phyloP scores from a whole-genome alignment of 2,113 vertebrate species.

The Progne subis region DNA sequence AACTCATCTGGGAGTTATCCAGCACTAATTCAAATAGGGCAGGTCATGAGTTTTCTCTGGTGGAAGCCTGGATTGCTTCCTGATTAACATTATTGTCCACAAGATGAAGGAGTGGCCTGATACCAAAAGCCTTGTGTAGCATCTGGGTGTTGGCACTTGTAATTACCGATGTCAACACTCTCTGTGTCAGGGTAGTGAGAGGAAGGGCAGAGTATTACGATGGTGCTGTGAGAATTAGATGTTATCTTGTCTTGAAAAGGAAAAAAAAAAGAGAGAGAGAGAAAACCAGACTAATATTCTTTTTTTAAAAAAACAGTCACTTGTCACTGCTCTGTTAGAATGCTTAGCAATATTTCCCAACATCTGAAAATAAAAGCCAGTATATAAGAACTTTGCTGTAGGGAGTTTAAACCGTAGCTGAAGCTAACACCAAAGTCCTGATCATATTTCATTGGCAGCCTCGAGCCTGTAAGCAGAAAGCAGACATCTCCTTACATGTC shows the following conservation, averaged over 20 bases:
- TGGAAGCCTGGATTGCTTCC: neutral
- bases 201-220: neutral
- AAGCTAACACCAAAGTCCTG: neutral
- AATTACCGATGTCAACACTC: neutral
- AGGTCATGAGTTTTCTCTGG: neutral
- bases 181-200: neutral
- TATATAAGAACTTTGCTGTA: neutral
- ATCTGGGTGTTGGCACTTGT: neutral
- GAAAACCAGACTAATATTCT: neutral
- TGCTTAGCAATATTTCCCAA: neutral
- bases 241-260: neutral
- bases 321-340: neutral
- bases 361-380: neutral
- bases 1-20: neutral
- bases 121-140: neutral
- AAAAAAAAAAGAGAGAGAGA: neutral
- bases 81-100: neutral
- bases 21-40: slow-evolving; percentile 4
- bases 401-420: slow-evolving; percentile 1
- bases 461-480: neutral
- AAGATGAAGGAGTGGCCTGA: neutral
- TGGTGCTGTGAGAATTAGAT: neutral
- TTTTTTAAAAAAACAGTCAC: neutral
- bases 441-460: slow-evolving; percentile 25
- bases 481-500: neutral